Evolutionary conservation across 2,797 vertebrate genomes (phyloP).

Genomic region (Anguilla pacifica): DNA sequence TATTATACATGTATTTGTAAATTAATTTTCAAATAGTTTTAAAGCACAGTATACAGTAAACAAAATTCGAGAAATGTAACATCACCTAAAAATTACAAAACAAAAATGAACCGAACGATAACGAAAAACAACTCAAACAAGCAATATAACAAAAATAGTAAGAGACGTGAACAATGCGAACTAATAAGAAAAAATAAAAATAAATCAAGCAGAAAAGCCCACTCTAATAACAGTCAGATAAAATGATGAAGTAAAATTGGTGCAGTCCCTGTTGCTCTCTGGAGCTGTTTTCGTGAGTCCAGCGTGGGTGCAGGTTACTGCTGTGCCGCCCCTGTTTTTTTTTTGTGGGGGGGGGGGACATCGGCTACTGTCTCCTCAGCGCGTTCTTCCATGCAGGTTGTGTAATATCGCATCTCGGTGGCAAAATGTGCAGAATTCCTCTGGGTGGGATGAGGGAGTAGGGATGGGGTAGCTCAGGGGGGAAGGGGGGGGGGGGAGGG

Average conservation of each 20-base stretch:
- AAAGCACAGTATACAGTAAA: too few species aligned
- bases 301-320: constrained; percentile 52
- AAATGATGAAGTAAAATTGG: not conserved
- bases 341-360: constrained; percentile 14
- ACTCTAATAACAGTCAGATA: not conserved
- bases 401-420: constrained; percentile 74
- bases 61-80: not conserved
- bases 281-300: constrained; percentile 44
- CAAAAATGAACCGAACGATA: not conserved
- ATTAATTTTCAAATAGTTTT: too few species aligned
- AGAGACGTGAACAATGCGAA: not conserved
- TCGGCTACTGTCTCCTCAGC: constrained; percentile 44
- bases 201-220: not conserved
- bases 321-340: constrained; percentile 44
- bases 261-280: not conserved
- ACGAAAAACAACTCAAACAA: not conserved
- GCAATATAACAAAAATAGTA: not conserved
- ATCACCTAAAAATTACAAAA: not conserved
- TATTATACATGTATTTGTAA: not conserved
- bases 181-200: not conserved
- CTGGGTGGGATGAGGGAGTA: constrained; percentile 39
- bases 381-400: constrained; percentile 71
- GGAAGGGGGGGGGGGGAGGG: constrained; percentile 22
- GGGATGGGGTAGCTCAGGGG: constrained; percentile 35
- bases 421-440: constrained; percentile 78